phyloP scores from a whole-genome alignment of 2,797 vertebrate species.

The Allobates femoralis region DNA sequence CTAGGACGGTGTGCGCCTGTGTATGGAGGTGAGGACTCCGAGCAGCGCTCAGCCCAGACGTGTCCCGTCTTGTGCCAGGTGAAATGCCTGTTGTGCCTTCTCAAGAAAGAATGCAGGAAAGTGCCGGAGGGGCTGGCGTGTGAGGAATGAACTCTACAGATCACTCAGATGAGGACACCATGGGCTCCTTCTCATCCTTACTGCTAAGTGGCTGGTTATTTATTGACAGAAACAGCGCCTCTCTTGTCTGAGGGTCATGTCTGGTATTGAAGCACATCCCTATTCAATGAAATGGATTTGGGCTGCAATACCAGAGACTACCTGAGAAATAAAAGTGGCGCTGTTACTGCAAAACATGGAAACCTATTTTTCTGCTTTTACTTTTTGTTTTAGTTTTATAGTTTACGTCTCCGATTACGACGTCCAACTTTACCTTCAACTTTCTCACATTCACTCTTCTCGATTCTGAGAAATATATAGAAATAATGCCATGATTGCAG shows the following conservation, averaged over 20 bases:
- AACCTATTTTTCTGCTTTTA: not conserved
- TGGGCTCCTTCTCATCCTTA: not conserved
- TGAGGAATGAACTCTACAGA: constrained; percentile 1
- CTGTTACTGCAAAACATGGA: not conserved
- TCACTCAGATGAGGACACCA: not conserved
- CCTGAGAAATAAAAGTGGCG: not conserved
- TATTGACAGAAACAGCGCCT: not conserved
- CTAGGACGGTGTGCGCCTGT: not conserved
- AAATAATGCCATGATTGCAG: no score
- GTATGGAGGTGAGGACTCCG: not conserved
- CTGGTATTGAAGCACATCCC: not conserved
- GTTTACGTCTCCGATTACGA: no score
- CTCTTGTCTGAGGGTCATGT: not conserved
- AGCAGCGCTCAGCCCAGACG: not conserved
- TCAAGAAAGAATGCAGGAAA: constrained; percentile 42
- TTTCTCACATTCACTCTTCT: no score
- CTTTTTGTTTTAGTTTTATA: not conserved
- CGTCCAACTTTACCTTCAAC: no score
- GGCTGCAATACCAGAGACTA: no score
- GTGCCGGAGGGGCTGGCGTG: constrained; percentile 7
- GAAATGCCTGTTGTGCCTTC: constrained; percentile 40
- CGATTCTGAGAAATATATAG: no score
- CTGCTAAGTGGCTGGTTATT: not conserved
- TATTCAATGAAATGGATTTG: not conserved
- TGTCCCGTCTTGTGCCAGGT: constrained; percentile 38